These are phyloP conservation scores for Cassiopea xamachana DNA, from an alignment of 30 jellyfish, hydroid and myxozoan species.

Conservation along the genomic window DNA sequence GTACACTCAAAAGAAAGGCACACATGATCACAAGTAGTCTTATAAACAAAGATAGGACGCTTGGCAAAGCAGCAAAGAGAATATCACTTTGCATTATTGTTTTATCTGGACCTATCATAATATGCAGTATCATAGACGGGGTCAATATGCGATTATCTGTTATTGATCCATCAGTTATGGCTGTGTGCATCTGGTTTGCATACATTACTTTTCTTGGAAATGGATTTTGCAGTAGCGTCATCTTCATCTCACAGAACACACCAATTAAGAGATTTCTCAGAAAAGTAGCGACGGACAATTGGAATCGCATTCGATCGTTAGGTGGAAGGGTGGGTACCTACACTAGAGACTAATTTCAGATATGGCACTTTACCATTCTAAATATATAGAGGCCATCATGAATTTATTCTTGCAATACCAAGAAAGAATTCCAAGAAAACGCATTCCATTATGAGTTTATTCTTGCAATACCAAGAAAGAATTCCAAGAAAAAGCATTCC, in stretches of 20 bases:
- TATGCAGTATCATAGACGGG: background rate
- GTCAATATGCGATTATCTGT: background rate
- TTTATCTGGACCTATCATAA: background rate
- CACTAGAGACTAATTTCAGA: too few relatives aligned
- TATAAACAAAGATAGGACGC: background rate
- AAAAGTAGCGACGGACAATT: background rate
- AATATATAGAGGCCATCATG: too few relatives aligned
- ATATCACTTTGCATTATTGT: background rate
- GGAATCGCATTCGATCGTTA: background rate
- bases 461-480: too few relatives aligned
- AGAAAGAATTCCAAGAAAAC: too few relatives aligned
- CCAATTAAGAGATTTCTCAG: background rate
- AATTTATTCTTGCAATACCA: too few relatives aligned
- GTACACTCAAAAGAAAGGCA: background rate
- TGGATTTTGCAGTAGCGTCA: slow-evolving; percentile 2
- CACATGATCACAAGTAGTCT: background rate
- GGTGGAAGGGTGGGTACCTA: background rate
- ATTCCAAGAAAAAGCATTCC: too few relatives aligned
- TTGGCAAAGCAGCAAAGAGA: slow-evolving; percentile 15
- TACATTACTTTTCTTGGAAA: background rate
- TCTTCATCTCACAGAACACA: background rate
- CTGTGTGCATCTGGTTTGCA: background rate
- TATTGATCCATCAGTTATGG: background rate
- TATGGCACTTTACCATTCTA: too few relatives aligned
- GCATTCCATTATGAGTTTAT: too few relatives aligned